Base-by-base conservation (phyloP, 2,797 vertebrate species). In the Adrianichthys oophorus region DNA sequence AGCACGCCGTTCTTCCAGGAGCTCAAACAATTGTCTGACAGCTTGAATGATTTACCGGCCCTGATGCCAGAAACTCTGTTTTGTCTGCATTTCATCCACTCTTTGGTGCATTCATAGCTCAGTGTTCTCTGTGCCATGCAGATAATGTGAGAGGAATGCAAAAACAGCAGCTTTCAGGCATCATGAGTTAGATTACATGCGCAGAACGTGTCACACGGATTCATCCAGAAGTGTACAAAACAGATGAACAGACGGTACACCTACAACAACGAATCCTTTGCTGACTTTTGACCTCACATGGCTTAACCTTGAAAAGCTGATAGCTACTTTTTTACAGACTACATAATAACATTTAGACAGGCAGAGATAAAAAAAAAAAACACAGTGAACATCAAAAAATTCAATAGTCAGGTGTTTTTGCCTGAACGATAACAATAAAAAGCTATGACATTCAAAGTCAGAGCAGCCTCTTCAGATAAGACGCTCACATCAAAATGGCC, bases 251-350 rank as follows among this genome's bases (percentile, higher is more conserved):
- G 49, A 16, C 21, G 26, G 19, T 29, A 52, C 21, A 16, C 19
- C 1, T 17, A 47, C 41, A 32, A 49, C 13, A 51, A 47, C 4
- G 8, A 59, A 41, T 45, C 44, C 50, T 24, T 70, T 5, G 15
- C 16, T 54, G 58, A 51, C 56, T 57, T 66, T 52, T 61, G 42
- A 76, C 51, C 26, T 65, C 59, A 68, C 57, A 50, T 49, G 32
- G 57, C 63, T 37, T 17, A 56, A 68, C 80, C 77, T 70, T 80
- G 74, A 66, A 37, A 1, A 26, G 60, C 56, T 47, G 68, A 68
- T 69, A 69, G 46, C 37, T 29, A 19, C 2, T 21, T 42, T 61
- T 62, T 46, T 63, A 49, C 56, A 61, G 48, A 70, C 52, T 50
- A 50, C n/a, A 56, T 37, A 24, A 23, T 17, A 24, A 32, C 19